Evolutionary conservation across 2,888 invertebrate genomes (phyloP), one percentile per base, ranked within the genome.

Genomic region (Cheilosia vernalis): DNA sequence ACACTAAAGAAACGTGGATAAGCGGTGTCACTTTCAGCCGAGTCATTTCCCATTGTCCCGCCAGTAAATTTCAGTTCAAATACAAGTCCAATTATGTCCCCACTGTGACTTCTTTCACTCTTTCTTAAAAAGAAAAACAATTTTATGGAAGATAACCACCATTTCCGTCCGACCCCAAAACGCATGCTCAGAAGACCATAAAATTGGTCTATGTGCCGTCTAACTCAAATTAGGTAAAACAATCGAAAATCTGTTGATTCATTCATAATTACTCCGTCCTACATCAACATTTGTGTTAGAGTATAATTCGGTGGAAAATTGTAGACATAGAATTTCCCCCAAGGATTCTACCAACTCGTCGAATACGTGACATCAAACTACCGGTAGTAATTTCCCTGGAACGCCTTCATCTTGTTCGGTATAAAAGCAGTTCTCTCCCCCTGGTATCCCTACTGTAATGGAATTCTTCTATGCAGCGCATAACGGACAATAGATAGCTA

Each of bases 391-490:
- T 5, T 37, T 37, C 37, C 2, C 13, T 27, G 44, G 44, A 72
- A 70, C 82, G 81, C 76, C 80, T 74, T 81, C 21, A 67, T 49
- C 74, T 81, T 81, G 74, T 81, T 74, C 53, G 37, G 21, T 6
- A 27, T 37, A 69, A 42, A 21, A 55, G 21, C 19, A 40, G 51
- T 53, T 53, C 37, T 21, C 17, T 37, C 33, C 17, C 47, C 37
- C 56, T 49, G 61, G 30, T 42, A 33, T 56, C 42, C 44, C 66
- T 60, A 67, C 67, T 55, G 33, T 70, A 58, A 63, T 37, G 56
- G 30, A 63, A 76, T 76, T 51, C 60, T 44, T 40, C 42, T 33
- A 27, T 42, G n/a, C n/a, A 19, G 58, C 51, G 58, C 61, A 40
- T 30, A 9, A 56, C 53, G 33, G 30, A 76, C 63, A 58, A 76